phyloP scores from a whole-genome alignment of 2,797 vertebrate genomes.

The Myotis daubentonii region DNA sequence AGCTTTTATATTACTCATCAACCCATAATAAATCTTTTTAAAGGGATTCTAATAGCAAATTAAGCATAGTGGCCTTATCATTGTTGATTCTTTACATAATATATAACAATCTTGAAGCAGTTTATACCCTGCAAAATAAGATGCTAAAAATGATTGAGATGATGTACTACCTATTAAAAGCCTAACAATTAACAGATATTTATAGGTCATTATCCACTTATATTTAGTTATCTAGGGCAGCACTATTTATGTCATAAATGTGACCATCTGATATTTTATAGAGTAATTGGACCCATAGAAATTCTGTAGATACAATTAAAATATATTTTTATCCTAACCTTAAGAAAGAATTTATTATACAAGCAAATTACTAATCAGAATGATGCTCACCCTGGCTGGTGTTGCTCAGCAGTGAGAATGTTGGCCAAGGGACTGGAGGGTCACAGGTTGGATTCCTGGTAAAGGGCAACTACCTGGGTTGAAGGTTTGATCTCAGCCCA shows the following conservation, averaged over 20 bases:
- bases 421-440: too few relatives aligned
- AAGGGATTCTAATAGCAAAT: conserved; percentile 75
- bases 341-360: neutral
- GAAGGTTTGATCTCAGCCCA: too few relatives aligned
- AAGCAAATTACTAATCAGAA: neutral
- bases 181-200: conserved; percentile 39
- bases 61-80: conserved; percentile 74
- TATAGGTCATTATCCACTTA: conserved; percentile 26
- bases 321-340: neutral
- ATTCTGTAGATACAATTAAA: neutral
- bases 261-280: conserved; percentile 7
- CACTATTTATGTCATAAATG: neutral
- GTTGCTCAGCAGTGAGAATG: too few relatives aligned
- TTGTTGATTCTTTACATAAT: conserved; percentile 41
- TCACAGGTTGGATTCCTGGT: too few relatives aligned
- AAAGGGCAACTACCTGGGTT: too few relatives aligned
- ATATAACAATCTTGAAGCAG: conserved; percentile 45
- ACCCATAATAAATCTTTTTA: conserved; percentile 76
- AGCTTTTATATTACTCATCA: conserved; percentile 67
- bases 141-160: conserved; percentile 57
- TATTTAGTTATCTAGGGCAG: neutral
- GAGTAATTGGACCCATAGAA: neutral
- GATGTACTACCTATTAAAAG: conserved; percentile 53
- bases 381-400: neutral
- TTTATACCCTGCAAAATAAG: conserved; percentile 57